Conservation (phyloP, 2,797 vertebrate species). For the Syngnathus acus region DNA sequence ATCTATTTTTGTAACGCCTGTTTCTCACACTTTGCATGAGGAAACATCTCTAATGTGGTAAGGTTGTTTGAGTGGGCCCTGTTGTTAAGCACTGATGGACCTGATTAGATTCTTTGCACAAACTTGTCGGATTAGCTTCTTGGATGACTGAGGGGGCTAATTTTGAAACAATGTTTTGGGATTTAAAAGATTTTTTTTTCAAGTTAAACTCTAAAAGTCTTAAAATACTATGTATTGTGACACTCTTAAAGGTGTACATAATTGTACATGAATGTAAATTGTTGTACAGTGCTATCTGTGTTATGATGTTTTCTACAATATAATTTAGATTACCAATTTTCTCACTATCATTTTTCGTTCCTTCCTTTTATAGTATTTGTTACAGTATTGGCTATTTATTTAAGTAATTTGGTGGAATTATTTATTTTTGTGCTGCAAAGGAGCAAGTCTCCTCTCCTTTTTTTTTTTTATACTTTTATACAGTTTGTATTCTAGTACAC, state of each 20-base stretch:
- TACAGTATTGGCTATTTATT: constrained; percentile 80
- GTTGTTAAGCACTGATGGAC: constrained; percentile 70
- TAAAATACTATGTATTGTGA: constrained; percentile 81
- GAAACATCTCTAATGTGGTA: constrained; percentile 55
- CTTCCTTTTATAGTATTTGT: constrained; percentile 70
- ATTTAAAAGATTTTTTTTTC: constrained; percentile 18
- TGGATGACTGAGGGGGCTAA: constrained; percentile 52
- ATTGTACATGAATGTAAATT: constrained; percentile 74
- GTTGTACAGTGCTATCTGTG: constrained; percentile 67
- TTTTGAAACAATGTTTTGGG: constrained; percentile 64
- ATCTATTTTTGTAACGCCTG: constrained; percentile 25
- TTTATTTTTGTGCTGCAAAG: constrained; percentile 72
- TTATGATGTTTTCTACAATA: constrained; percentile 69
- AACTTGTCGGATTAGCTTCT: constrained; percentile 63
- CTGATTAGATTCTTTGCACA: constrained; percentile 75
- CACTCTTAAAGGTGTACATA: constrained; percentile 72
- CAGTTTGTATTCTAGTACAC: constrained; percentile 63
- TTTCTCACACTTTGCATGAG: constrained; percentile 31
- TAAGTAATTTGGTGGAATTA: constrained; percentile 69
- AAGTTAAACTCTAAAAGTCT: constrained; percentile 66
- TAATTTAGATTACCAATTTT: constrained; percentile 46
- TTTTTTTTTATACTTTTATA: constrained; percentile 54
- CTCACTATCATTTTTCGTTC: constrained; percentile 59
- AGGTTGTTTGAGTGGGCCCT: constrained; percentile 58
- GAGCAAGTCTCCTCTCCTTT: constrained; percentile 64